A percentile compares a stretch with the other conserved stretches of the same genome.
phyloP scores from a whole-genome alignment of 2,797 vertebrate genomes.

The Pterois miles region DNA sequence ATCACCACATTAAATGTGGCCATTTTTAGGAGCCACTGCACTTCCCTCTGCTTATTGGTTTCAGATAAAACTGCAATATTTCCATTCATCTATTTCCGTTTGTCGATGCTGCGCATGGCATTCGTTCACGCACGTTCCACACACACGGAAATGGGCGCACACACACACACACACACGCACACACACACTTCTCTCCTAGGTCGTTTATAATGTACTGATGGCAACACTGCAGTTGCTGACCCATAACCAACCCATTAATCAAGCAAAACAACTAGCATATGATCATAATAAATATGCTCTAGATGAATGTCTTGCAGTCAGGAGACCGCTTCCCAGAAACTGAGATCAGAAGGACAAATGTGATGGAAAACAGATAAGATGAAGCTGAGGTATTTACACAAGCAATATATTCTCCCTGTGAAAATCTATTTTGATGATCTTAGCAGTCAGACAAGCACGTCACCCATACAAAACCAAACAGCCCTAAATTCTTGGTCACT shows the following conservation, averaged over 20 bases:
- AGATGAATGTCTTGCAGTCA: conserved; percentile 51
- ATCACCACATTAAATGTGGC: conserved; percentile 74
- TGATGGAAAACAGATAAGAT: conserved; percentile 56
- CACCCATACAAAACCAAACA: background rate
- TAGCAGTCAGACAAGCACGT: background rate
- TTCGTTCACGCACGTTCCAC: background rate
- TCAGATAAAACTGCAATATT: conserved; percentile 80
- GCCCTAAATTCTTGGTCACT: background rate
- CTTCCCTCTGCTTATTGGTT: conserved; percentile 77
- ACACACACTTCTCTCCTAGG: conserved; percentile 45
- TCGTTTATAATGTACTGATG: conserved; percentile 78
- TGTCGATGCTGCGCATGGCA: conserved; percentile 27
- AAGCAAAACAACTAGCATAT: conserved; percentile 77
- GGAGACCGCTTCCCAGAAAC: conserved; percentile 23
- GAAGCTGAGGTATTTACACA: conserved; percentile 37
- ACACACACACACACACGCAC: conserved; percentile 11
- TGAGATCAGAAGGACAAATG: conserved; percentile 54
- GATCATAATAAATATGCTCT: conserved; percentile 74
- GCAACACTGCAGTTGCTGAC: conserved; percentile 74
- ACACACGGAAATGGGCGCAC: conserved; percentile 16
- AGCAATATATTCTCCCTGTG: conserved; percentile 8
- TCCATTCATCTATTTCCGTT: conserved; percentile 74
- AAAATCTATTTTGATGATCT: conserved; percentile 23
- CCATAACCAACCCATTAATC: conserved; percentile 76
- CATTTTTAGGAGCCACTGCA: conserved; percentile 52